A percentile compares a stretch with the other conserved stretches of the same genome.
Evolutionary conservation across 2,888 invertebrate genomes (phyloP).

Genomic region (Meandrusa payeni): DNA sequence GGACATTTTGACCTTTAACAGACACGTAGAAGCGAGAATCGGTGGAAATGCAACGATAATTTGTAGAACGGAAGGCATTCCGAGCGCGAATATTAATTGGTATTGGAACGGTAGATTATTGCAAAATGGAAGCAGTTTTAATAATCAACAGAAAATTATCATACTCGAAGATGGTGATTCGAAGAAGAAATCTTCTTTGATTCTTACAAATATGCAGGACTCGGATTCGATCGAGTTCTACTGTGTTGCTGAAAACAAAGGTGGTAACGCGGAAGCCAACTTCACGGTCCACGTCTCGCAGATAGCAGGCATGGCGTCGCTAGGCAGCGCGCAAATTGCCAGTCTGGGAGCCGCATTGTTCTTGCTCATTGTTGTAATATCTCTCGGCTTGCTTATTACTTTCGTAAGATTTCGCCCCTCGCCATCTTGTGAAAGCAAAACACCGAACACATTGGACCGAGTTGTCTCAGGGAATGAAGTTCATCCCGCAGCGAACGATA

Average conservation of each 20-base stretch:
- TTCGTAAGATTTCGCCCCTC: slow-evolving; percentile 87
- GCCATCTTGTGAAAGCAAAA: slow-evolving; percentile 88
- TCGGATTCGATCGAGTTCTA: slow-evolving; percentile 92
- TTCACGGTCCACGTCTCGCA: slow-evolving; percentile 92
- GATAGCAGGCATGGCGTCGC: slow-evolving; percentile 88
- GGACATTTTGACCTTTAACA: slow-evolving; percentile 86
- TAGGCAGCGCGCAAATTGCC: slow-evolving; percentile 92
- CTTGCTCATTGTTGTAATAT: slow-evolving; percentile 87
- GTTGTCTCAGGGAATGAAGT: slow-evolving; percentile 83
- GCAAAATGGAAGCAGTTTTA: slow-evolving; percentile 88
- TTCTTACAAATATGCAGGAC: slow-evolving; percentile 91
- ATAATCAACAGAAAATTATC: slow-evolving; percentile 87
- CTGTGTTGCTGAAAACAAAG: slow-evolving; percentile 94
- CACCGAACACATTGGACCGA: slow-evolving; percentile 86
- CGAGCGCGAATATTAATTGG: slow-evolving; percentile 91
- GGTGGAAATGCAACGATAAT: slow-evolving; percentile 93
- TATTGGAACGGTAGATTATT: slow-evolving; percentile 91
- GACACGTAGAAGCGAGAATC: slow-evolving; percentile 88
- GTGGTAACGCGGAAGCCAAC: slow-evolving; percentile 93
- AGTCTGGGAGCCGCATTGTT: slow-evolving; percentile 91
- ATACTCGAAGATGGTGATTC: slow-evolving; percentile 89
- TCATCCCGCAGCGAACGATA: slow-evolving; percentile 68
- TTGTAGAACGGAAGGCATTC: slow-evolving; percentile 90
- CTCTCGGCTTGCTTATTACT: slow-evolving; percentile 85
- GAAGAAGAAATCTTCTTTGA: slow-evolving; percentile 87